Evolutionary conservation across 2,113 vertebrate species (phyloP).

Genomic region (Sinosuthora webbiana): DNA sequence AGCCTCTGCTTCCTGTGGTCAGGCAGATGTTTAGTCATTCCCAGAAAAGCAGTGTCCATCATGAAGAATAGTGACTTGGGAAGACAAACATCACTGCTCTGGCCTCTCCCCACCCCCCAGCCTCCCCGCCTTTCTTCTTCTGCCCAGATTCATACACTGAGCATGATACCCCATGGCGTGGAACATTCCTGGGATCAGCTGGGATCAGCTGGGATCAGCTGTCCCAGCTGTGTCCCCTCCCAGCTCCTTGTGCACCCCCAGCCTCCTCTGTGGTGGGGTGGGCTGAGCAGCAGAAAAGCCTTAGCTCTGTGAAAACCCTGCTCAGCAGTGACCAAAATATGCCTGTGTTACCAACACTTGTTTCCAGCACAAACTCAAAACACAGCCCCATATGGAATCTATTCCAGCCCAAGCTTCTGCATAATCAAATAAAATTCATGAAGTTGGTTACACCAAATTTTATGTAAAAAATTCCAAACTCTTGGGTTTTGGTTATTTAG

Average conservation of each 20-base stretch:
- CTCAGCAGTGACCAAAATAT: neutral
- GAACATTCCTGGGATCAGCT: neutral
- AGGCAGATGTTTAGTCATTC: neutral
- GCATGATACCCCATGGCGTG: too few relatives aligned
- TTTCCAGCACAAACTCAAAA: neutral
- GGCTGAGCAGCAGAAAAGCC: accelerated
- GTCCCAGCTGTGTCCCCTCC: neutral
- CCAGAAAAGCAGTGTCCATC: neutral
- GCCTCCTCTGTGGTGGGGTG: accelerated
- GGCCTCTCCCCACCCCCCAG: accelerated
- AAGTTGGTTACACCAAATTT: neutral
- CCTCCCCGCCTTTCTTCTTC: neutral
- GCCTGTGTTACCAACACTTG: neutral
- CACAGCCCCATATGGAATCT: accelerated
- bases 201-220: neutral
- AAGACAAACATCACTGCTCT: accelerated
- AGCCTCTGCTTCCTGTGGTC: neutral
- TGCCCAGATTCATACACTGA: neutral
- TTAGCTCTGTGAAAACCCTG: accelerated
- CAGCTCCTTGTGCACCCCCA: accelerated
- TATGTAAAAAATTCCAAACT: neutral
- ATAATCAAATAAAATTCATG: neutral
- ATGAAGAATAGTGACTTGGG: neutral
- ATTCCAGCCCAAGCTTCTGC: neutral
- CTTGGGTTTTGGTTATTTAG: neutral